These are phyloP conservation scores for Rhynchonycteris naso DNA, from an alignment of 2,797 vertebrate species.

Conservation along the genomic window DNA sequence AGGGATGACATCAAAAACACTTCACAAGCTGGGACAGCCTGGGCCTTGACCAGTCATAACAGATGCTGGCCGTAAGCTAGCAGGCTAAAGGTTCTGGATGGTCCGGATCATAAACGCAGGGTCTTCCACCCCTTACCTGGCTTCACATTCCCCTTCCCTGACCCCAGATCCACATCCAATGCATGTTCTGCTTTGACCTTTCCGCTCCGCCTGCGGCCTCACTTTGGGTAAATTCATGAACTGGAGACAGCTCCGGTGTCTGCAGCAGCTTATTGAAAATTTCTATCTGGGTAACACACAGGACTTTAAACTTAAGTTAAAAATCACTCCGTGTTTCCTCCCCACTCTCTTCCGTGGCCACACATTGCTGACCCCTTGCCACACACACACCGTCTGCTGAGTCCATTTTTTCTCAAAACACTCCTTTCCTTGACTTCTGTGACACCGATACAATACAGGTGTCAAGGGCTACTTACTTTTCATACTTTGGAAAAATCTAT, in stretches of 20 bases:
- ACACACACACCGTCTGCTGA: background rate
- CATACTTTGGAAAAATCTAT: background rate
- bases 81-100: background rate
- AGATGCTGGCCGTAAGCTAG: background rate
- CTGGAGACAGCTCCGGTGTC: background rate
- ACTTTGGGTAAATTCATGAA: background rate
- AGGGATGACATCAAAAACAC: background rate
- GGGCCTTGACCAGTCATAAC: background rate
- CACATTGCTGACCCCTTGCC: background rate
- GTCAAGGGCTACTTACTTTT: background rate
- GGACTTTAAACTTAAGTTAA: background rate
- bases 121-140: background rate
- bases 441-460: background rate
- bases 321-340: background rate
- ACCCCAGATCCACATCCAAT: background rate
- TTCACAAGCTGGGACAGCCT: background rate
- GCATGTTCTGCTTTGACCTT: background rate
- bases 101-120: rapidly evolving
- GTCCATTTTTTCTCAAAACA: slow-evolving; percentile 23
- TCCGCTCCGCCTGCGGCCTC: background rate
- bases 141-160: background rate
- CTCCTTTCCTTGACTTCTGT: background rate
- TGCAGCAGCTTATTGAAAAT: background rate
- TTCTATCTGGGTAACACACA: background rate
- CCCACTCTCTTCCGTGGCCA: background rate